These are phyloP conservation scores for Gisinianus flammeolus DNA, from an alignment of 2,888 invertebrate genomes.

Conservation along the genomic window DNA sequence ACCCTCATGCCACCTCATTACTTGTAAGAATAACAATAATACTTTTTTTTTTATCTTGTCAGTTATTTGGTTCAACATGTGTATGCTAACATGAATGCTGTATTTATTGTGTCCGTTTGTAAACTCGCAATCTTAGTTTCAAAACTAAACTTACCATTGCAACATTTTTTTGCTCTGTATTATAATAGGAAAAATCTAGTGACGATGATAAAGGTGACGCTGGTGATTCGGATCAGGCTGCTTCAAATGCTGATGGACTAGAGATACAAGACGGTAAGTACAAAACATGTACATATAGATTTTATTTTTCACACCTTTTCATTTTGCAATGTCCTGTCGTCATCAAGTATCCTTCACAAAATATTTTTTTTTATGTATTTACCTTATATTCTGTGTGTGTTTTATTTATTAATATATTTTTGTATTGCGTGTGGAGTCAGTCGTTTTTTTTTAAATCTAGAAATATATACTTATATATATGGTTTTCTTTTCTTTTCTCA, in stretches of 20 bases:
- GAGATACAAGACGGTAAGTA: constrained; percentile 59
- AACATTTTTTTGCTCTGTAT: too few relatives aligned
- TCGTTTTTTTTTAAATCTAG: neutral
- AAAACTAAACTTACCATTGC: too few relatives aligned
- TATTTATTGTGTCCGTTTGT: too few relatives aligned
- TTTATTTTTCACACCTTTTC: neutral
- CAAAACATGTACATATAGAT: neutral
- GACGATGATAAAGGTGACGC: constrained; percentile 56
- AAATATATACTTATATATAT: neutral
- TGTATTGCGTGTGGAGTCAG: neutral
- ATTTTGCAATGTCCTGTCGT: constrained; percentile 10
- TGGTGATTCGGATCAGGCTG: constrained; percentile 55
- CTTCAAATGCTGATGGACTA: constrained; percentile 55
- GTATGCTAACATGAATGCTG: too few relatives aligned
- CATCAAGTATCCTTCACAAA: neutral
- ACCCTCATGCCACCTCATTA: constrained; percentile 55
- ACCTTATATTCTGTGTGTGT: neutral
- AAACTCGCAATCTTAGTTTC: too few relatives aligned
- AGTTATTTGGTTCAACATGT: neutral
- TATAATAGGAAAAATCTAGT: constrained; percentile 56
- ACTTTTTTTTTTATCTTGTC: neutral
- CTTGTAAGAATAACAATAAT: constrained; percentile 46
- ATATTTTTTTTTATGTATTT: neutral
- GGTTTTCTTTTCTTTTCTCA: too few relatives aligned
- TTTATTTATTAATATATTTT: neutral